A percentile compares a stretch with the other conserved stretches of the same genome.
Conservation (phyloP, 2,113 vertebrate species). For the Butorides virescens region DNA sequence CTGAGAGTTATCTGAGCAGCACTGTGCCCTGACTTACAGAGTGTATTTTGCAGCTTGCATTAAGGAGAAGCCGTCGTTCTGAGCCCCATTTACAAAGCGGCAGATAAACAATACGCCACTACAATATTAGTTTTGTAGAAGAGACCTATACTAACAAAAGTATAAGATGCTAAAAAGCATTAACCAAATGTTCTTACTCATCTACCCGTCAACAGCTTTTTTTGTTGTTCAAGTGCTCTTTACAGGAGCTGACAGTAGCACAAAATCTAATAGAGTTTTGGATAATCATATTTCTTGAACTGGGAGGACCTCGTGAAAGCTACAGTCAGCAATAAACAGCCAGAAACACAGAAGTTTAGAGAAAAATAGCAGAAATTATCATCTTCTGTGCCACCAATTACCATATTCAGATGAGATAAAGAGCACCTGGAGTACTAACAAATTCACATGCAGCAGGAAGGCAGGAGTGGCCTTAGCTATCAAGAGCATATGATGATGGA, state of each 20-base stretch:
- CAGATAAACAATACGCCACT: neutral
- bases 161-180: neutral
- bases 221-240: neutral
- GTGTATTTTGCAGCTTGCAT: neutral
- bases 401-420: conserved; percentile 33
- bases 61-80: neutral
- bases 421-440: neutral
- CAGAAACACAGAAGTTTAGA: conserved; percentile 1
- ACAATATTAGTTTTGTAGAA: neutral
- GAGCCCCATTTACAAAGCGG: neutral
- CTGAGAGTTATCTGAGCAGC: neutral
- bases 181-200: neutral
- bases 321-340: neutral
- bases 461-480: conserved; percentile 30
- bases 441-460: neutral
- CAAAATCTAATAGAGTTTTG: neutral
- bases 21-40: neutral
- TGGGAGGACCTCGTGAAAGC: neutral
- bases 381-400: neutral
- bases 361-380: conserved; percentile 24
- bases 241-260: neutral
- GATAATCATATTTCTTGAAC: neutral
- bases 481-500: neutral
- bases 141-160: neutral
- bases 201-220: neutral